phyloP scores from a whole-genome alignment of 2,113 vertebrate species.

The Pantherophis guttatus region DNA sequence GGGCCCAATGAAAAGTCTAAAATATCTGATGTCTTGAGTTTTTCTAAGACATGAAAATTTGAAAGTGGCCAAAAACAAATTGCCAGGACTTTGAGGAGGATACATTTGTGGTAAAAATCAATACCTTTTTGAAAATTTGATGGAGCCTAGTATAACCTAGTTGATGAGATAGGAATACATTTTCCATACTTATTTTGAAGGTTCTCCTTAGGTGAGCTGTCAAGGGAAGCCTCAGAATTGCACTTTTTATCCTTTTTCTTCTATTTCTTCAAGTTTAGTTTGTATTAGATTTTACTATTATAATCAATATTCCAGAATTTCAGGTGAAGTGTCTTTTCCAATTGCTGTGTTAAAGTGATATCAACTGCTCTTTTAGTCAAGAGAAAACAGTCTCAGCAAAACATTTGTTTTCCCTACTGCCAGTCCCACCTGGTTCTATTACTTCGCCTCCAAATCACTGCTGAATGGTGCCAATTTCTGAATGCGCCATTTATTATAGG shows the following conservation, averaged over 20 bases:
- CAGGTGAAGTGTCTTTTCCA: neutral
- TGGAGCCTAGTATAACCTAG: neutral
- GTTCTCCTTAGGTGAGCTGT: neutral
- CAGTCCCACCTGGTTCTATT: neutral
- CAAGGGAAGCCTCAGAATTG: neutral
- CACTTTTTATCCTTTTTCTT: neutral
- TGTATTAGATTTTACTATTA: neutral
- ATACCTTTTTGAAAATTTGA: neutral
- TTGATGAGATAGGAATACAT: neutral
- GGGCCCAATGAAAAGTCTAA: neutral
- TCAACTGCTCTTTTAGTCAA: neutral
- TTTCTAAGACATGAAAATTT: neutral
- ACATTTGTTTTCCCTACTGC: neutral
- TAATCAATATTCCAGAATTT: neutral
- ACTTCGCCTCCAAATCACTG: neutral
- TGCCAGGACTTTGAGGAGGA: neutral
- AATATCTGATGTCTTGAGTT: neutral
- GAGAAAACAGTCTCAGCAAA: neutral
- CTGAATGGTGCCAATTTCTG: neutral
- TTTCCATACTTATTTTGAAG: neutral
- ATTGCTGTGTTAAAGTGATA: neutral
- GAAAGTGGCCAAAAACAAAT: neutral
- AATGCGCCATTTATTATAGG: neutral
- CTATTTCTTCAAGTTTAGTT: neutral
- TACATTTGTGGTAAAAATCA: neutral